These are phyloP conservation scores for Eilema sororculum DNA, from an alignment of 2,888 invertebrate genomes.

Conservation along the genomic window DNA sequence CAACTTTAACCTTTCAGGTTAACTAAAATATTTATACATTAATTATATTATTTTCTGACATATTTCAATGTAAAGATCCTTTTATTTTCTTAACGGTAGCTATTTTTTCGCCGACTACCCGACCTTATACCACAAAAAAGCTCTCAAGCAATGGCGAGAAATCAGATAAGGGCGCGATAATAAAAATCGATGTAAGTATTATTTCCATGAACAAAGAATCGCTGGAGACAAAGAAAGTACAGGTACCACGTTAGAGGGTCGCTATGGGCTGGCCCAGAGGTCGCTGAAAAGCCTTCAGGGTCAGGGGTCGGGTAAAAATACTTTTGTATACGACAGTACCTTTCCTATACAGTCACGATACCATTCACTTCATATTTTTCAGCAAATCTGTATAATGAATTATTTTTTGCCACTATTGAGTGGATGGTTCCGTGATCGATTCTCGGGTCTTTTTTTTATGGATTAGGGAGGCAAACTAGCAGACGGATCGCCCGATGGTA, in stretches of 20 bases:
- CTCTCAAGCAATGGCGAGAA: neutral
- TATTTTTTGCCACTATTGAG: neutral
- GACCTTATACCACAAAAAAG: neutral
- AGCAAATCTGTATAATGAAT: neutral
- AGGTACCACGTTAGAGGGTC: neutral
- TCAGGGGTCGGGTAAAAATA: neutral
- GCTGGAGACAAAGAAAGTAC: neutral
- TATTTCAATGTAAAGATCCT: too few relatives aligned
- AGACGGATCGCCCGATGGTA: too few relatives aligned
- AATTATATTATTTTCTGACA: too few relatives aligned
- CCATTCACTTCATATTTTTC: neutral
- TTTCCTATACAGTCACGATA: neutral
- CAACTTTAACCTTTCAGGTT: neutral
- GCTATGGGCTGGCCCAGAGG: neutral
- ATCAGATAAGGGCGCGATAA: neutral
- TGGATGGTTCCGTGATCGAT: too few relatives aligned
- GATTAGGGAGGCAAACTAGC: too few relatives aligned
- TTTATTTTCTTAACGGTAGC: too few relatives aligned
- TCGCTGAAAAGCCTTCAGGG: conserved; percentile 1
- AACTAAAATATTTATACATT: neutral
- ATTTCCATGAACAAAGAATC: conserved; percentile 4
- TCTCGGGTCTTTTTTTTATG: too few relatives aligned
- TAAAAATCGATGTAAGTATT: conserved; percentile 1
- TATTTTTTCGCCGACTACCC: neutral
- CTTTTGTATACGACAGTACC: neutral